Conservation (phyloP, 2,113 vertebrate genomes). For the Gasterosteus aculeatus region DNA sequence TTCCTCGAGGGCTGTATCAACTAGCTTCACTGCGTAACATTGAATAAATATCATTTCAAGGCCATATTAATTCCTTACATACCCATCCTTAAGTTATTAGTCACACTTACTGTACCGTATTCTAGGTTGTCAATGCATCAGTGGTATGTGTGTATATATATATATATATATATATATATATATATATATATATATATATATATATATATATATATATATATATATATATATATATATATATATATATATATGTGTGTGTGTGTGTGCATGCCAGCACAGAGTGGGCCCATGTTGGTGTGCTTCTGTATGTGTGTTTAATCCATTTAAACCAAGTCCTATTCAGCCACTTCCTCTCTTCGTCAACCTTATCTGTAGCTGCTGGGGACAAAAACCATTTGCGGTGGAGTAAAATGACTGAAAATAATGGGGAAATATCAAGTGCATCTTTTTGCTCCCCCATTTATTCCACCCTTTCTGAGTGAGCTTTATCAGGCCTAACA, state of each 20-base stretch:
- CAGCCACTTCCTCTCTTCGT: conserved; percentile 72
- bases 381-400: conserved; percentile 80
- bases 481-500: conserved; percentile 87
- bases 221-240: no score
- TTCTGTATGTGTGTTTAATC: conserved; percentile 70
- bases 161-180: no score
- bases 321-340: conserved; percentile 77
- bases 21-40: conserved; percentile 79
- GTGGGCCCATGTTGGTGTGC: conserved; percentile 37
- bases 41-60: conserved; percentile 84
- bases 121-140: conserved; percentile 62
- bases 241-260: background rate
- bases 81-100: conserved; percentile 81
- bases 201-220: no score
- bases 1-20: conserved; percentile 79
- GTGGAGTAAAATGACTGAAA: conserved; percentile 76
- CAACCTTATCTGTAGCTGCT: conserved; percentile 79
- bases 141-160: conserved; percentile 6
- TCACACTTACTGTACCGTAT: conserved; percentile 74
- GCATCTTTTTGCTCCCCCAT: conserved; percentile 77
- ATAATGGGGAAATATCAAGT: conserved; percentile 80
- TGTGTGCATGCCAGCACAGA: conserved; percentile 21
- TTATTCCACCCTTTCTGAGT: conserved; percentile 79
- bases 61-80: conserved; percentile 78
- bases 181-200: no score